Evolutionary conservation across 2,797 vertebrate species (phyloP).

Genomic region (Chiroxiphia lanceolata): DNA sequence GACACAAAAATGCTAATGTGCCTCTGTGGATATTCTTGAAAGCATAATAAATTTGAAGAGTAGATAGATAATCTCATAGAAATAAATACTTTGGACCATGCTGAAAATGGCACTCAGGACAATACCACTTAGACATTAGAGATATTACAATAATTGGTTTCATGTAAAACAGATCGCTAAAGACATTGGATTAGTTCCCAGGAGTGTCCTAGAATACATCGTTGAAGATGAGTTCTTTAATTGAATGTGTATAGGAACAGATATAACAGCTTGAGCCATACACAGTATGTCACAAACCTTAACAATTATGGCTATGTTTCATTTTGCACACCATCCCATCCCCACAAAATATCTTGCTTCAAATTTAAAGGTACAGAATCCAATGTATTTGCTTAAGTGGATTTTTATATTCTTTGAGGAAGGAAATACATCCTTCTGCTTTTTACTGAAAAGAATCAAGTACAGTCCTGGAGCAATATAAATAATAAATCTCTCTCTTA

Average conservation of each 20-base stretch:
- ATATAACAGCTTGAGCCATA: not conserved
- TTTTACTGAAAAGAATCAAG: not conserved
- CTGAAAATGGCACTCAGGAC: slow-evolving; percentile 7
- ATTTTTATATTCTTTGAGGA: not conserved
- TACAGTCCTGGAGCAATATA: not conserved
- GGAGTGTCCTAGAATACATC: not conserved
- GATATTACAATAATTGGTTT: slow-evolving; percentile 51
- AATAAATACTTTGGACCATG: slow-evolving; percentile 17
- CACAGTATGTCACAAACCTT: not conserved
- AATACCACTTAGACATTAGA: slow-evolving; percentile 41
- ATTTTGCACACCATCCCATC: not conserved
- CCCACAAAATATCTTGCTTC: not conserved
- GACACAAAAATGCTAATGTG: slow-evolving; percentile 38
- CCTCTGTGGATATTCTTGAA: slow-evolving; percentile 26
- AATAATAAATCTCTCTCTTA: slow-evolving; percentile 57
- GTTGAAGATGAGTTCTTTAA: slow-evolving; percentile 25
- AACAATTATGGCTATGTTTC: not conserved
- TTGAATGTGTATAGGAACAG: slow-evolving; percentile 20
- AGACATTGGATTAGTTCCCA: slow-evolving; percentile 44
- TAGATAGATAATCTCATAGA: slow-evolving; percentile 15
- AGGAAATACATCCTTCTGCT: not conserved
- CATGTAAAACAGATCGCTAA: slow-evolving; percentile 47
- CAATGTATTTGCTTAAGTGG: not conserved
- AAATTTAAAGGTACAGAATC: slow-evolving; percentile 20
- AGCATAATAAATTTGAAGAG: slow-evolving; percentile 43